These are phyloP conservation scores for Heliconius eleuchia DNA, from an alignment of 1,140 invertebrate species.

Conservation along the genomic window DNA sequence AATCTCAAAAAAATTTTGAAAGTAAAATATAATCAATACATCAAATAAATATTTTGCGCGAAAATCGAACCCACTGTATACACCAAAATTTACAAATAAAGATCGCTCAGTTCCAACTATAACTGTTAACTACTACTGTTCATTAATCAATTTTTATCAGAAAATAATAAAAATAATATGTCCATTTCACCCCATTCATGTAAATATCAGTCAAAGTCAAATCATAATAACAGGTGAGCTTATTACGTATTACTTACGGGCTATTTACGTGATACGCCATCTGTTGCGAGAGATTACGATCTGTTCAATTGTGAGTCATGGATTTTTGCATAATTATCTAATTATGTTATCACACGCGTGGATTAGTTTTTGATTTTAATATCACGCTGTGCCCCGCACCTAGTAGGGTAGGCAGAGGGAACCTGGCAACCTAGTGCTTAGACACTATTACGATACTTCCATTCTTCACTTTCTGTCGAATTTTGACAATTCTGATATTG, in stretches of 20 bases:
- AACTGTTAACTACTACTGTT: not conserved
- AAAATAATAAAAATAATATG: constrained; percentile 3
- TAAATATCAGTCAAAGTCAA: constrained; percentile 36
- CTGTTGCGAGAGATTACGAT: constrained; percentile 60
- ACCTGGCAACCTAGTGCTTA: not conserved
- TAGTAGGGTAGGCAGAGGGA: no score
- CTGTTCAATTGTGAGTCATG: constrained; percentile 51
- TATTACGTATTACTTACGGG: constrained; percentile 64
- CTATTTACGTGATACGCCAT: constrained; percentile 61
- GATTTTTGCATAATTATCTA: constrained; percentile 39
- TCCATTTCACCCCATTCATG: constrained; percentile 20
- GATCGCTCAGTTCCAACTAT: not conserved
- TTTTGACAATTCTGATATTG: no score
- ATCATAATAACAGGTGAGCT: constrained; percentile 58
- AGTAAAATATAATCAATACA: no score
- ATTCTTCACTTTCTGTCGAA: no score
- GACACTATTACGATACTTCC: no score
- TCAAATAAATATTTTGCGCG: no score
- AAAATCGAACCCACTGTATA: no score
- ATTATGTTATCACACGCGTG: constrained; percentile 44
- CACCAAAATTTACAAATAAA: not conserved
- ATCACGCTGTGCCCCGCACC: not conserved
- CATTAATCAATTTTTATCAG: not conserved
- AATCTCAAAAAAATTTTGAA: no score
- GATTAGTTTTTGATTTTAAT: constrained; percentile 19